A percentile compares a stretch with the other conserved stretches of the same genome.
These are phyloP conservation scores for Tetrax tetrax DNA, from an alignment of 2,113 vertebrate genomes.

Conservation along the genomic window DNA sequence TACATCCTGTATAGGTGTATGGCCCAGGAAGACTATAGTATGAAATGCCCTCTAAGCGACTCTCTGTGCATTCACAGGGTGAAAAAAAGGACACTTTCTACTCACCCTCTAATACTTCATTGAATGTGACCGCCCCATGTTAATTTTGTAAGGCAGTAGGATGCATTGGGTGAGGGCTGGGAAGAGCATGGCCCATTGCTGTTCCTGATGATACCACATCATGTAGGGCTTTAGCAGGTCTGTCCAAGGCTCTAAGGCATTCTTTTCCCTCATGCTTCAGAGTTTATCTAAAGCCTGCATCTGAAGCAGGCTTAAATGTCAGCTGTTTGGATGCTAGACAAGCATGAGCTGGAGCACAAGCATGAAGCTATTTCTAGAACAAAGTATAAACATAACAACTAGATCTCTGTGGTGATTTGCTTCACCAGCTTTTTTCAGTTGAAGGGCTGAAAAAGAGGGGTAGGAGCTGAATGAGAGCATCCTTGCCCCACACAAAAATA, in stretches of 20 bases:
- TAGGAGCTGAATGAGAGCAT: neutral
- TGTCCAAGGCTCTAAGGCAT: neutral
- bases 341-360: neutral
- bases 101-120: fast-evolving
- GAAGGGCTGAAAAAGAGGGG: neutral
- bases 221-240: neutral
- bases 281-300: neutral
- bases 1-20: neutral
- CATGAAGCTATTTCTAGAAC: neutral
- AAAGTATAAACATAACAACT: neutral
- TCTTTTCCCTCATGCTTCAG: neutral
- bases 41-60: neutral
- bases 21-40: neutral
- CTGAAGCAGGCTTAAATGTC: neutral
- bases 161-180: neutral
- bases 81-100: neutral
- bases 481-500: neutral
- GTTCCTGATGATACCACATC: neutral
- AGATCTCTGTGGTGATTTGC: neutral
- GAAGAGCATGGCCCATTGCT: neutral
- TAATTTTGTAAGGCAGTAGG: neutral
- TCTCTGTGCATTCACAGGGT: neutral
- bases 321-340: neutral
- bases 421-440: neutral
- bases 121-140: neutral